Percentiles rank a stretch among this genome's conserved stretches.
phyloP scores from a whole-genome alignment of 2,113 vertebrate species.

The Melanocharis versteri region DNA sequence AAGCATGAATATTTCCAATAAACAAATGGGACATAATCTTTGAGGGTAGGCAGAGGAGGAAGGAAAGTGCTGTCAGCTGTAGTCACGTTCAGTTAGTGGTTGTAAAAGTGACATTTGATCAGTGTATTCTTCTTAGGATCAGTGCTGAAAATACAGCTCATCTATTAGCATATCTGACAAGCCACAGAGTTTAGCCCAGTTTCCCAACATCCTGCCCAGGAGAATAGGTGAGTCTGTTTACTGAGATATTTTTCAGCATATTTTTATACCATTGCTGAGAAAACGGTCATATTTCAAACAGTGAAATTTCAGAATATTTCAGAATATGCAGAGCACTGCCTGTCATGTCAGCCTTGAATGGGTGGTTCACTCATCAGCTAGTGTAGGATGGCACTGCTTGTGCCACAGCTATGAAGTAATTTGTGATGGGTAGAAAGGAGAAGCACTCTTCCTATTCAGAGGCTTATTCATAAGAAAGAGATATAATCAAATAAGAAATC shows the following conservation, averaged over 20 bases:
- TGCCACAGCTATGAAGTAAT: not conserved
- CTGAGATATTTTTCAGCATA: not conserved
- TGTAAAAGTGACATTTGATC: constrained; percentile 3
- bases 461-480: not conserved
- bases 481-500: not conserved
- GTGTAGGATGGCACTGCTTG: not conserved
- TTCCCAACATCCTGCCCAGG: not conserved
- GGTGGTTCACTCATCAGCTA: not conserved
- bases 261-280: not conserved
- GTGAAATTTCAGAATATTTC: not conserved
- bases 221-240: not conserved
- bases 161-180: not conserved
- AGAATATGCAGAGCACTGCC: not conserved
- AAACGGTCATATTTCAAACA: not conserved
- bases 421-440: not conserved
- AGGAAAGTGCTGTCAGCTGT: not conserved
- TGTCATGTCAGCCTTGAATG: accelerated
- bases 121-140: not conserved
- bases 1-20: not conserved
- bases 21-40: not conserved
- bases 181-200: not conserved
- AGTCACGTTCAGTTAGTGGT: not conserved
- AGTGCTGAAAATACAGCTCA: not conserved
- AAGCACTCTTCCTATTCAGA: not conserved
- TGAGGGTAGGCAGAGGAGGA: not conserved